Conservation (phyloP, 1,140 invertebrate species). For the Potamilus streckersoni region DNA sequence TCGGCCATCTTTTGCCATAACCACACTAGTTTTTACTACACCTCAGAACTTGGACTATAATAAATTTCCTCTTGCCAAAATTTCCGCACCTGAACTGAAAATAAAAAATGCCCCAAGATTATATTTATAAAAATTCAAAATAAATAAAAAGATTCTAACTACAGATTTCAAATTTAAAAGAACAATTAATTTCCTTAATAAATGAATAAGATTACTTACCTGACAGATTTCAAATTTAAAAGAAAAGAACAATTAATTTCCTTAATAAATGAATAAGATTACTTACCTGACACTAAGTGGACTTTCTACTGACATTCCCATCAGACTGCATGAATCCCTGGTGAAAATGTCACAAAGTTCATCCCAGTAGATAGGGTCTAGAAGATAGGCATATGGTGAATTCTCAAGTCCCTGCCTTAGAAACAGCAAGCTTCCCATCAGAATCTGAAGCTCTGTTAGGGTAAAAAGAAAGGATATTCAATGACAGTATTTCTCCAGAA, state of each 20-base stretch:
- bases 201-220: constrained; percentile 35
- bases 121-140: not conserved
- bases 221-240: constrained; percentile 62
- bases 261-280: not conserved
- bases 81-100: not conserved
- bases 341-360: constrained; percentile 92
- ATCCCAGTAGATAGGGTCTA: constrained; percentile 84
- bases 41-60: not conserved
- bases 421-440: constrained; percentile 91
- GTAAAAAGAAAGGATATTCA: too few relatives aligned
- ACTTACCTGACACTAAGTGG: constrained; percentile 75
- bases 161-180: not conserved
- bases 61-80: not conserved
- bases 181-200: not conserved
- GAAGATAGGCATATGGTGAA: constrained; percentile 84
- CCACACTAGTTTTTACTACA: too few relatives aligned
- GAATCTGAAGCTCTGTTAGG: constrained; percentile 79
- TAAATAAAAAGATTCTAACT: not conserved
- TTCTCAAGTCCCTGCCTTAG: constrained; percentile 81
- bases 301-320: constrained; percentile 90
- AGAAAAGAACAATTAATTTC: not conserved
- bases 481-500: too few relatives aligned
- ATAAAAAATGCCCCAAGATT: not conserved
- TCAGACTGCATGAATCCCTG: constrained; percentile 89
- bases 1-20: too few relatives aligned